Conservation (phyloP, 2,113 vertebrate genomes). For the Callipepla californica region DNA sequence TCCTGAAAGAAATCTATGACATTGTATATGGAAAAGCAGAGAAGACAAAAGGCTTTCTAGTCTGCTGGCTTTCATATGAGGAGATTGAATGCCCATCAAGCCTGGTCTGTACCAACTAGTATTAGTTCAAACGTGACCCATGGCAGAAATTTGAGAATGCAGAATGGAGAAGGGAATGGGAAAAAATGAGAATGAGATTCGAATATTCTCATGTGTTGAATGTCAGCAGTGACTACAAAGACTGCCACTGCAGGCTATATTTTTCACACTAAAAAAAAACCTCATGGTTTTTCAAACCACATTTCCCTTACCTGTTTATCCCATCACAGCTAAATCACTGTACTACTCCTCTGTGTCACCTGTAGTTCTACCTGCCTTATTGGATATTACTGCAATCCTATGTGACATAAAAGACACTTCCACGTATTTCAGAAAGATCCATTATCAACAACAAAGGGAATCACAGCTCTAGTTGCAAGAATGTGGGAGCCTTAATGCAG, state of each 20-base stretch:
- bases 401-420: background rate
- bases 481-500: background rate
- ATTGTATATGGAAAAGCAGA: background rate
- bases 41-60: background rate
- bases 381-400: background rate
- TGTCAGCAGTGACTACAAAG: background rate
- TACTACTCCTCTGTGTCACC: background rate
- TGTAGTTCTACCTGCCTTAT: background rate
- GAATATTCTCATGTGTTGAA: background rate
- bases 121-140: background rate
- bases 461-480: background rate
- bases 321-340: background rate
- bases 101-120: background rate
- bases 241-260: background rate
- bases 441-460: background rate
- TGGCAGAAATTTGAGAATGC: background rate
- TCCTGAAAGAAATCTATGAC: background rate
- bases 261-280: background rate
- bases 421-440: slow-evolving; percentile 38
- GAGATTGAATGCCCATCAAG: background rate
- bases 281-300: background rate
- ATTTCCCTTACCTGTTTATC: background rate
- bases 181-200: background rate
- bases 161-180: background rate
- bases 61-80: background rate